Base-by-base conservation (phyloP, 1,140 invertebrate genomes). In the Drosophila sechellia region DNA sequence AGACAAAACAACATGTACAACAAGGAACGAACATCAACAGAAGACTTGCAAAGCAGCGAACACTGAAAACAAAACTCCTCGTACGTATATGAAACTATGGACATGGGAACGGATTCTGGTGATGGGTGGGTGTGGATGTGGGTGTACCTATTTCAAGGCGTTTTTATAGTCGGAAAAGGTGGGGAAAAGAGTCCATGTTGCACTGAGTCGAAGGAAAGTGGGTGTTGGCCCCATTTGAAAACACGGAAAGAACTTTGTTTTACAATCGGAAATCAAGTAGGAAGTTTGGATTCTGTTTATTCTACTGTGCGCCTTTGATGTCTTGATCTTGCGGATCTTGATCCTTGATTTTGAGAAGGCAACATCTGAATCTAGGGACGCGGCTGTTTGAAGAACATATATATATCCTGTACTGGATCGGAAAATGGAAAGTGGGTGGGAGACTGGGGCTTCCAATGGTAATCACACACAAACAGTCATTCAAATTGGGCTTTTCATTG, bases 31-130 rank as follows among this genome's bases (percentile, higher is more conserved):
- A 76, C 61, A 75, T 56, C 61, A 76, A 76, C 70, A 40, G 49
- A 76, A 77, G 61, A 75, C 45, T 75, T 64, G 70, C 70, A 53
- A 76, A 68, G 73, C 61, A 55, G 60, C 71, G 52, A 75, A 60
- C 55, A 43, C 66, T 37, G 58, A 61, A 75, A 55, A 64, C 25
- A 34, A 58, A 72, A 58, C 20, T 50, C 20, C 12, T 55, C 27
- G 45, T 22, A 70, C 10, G 37, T n/a, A 34, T 31, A 17, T 5
- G 27, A 25, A 42, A 2, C 12, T 17, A 17, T 15, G 17, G 15
- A 22, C 8, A 35, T 6, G 42, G 42, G 6, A 13, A 17, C 6
- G 49, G 20, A 52, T 13, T 42, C 4, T 12, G 17, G 42, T 45
- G 42, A n/a, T 11, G 3, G 15, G 17, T 39, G 37, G 12, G 10